phyloP scores from a whole-genome alignment of 2,113 vertebrate genomes.

The Oostethus manadensis region DNA sequence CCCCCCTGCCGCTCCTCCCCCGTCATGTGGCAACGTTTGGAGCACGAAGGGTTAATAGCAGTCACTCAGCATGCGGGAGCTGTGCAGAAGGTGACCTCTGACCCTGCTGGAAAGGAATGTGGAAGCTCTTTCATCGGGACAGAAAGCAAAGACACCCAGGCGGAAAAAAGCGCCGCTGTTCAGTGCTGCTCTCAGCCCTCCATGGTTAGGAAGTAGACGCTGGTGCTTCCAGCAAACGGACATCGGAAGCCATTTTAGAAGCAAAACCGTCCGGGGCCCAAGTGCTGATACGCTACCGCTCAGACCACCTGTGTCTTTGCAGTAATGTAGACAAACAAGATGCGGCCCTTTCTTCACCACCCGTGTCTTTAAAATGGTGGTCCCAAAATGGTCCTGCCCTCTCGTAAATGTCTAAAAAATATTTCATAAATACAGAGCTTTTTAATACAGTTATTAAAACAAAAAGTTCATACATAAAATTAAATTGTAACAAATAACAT shows the following conservation, averaged over 20 bases:
- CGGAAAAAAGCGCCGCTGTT: conserved; percentile 48
- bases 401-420: no score
- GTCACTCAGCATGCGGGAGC: conserved; percentile 64
- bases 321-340: no score
- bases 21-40: conserved; percentile 11
- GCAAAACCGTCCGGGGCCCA: conserved; percentile 2
- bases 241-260: conserved; percentile 47
- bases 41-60: conserved; percentile 61
- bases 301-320: no score
- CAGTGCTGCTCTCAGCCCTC: conserved; percentile 45
- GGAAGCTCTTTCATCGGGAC: conserved; percentile 77
- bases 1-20: background rate
- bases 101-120: conserved; percentile 74
- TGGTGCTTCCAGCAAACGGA: conserved; percentile 23
- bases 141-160: conserved; percentile 70
- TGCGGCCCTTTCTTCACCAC: no score
- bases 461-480: no score
- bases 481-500: no score
- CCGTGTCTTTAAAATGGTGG: no score
- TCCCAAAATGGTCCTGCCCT: no score
- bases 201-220: conserved; percentile 47
- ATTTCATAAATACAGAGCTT: no score
- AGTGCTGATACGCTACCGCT: no score
- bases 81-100: conserved; percentile 69
- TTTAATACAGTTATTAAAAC: no score